Base-by-base conservation (phyloP, 1,140 invertebrate genomes). In the Tribolium castaneum region DNA sequence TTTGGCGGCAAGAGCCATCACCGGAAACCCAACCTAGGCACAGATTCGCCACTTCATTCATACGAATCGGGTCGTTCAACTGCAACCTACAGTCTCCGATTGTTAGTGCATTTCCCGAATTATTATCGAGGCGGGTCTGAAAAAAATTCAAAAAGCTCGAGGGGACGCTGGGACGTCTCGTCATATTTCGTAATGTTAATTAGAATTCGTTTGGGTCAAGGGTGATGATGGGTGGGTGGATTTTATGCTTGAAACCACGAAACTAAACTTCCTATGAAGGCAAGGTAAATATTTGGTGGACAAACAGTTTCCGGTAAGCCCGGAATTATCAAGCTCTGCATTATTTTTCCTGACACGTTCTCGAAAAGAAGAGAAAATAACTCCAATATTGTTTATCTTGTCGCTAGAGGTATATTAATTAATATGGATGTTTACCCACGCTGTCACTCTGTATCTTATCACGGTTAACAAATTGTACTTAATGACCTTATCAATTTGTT, bases 11-110 rank as follows among this genome's bases (percentile, higher is more conserved):
- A 66, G 45, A 34, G 59, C 30, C 59, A 66, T 9, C 39, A 45
- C 59, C 59, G 59, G 59, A 66, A 66, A 12, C 59, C 59, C 59
- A 66, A 14, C 59, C 59, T 66, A 66, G 34, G 39, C 59, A 35
- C 45, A 66, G 25, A 66, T 66, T 66, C 30, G 25, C 59, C 59
- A 66, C 22, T 66, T 66, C 59, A 66, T 66, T 66, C 59, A 66
- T 66, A 35, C 59, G 25, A 66, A 66, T 66, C 34, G n/a, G 59
- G 59, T 66, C 59, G 14, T 66, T 66, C 59, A 66, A 66, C 59
- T 66, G 39, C 59, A 66, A 66, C 59, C 59, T 66, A 66, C 59
- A 66, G 59, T 45, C 59, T 66, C 59, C 10, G 59, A 66, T 66
- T 14, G 54, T 66, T 66, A 30, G 13, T 35, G 59, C 59, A 66